A percentile compares a stretch with the other conserved stretches of the same genome.
Conservation (phyloP, 2,888 invertebrate genomes). For the Pachydiplax longipennis region DNA sequence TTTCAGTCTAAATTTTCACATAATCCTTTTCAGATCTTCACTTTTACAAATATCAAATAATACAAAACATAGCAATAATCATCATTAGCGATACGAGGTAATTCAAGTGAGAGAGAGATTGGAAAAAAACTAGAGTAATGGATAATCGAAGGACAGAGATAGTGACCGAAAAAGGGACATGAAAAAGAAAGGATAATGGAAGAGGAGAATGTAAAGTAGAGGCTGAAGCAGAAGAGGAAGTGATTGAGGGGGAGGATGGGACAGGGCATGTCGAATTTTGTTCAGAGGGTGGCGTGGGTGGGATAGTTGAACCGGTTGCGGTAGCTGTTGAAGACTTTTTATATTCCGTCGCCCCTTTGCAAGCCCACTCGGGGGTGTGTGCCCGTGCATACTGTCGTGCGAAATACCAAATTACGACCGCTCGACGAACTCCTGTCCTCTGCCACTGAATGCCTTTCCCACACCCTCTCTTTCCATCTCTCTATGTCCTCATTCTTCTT, state of each 20-base stretch:
- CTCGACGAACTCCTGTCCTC: not conserved
- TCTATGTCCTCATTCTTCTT: no score
- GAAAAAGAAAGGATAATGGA: not conserved
- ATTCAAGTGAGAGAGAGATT: no score
- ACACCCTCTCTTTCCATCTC: no score
- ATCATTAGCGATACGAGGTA: no score
- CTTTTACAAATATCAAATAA: no score
- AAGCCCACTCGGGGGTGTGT: not conserved
- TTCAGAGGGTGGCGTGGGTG: not conserved
- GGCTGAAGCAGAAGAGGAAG: not conserved
- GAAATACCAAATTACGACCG: conserved; percentile 34
- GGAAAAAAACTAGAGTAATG: no score
- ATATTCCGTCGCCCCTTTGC: not conserved
- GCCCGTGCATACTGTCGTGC: not conserved
- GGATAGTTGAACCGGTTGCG: not conserved
- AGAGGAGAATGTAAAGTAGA: not conserved
- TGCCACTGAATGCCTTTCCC: not conserved
- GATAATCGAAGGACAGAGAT: not conserved
- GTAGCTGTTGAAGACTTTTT: not conserved
- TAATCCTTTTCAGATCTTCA: no score
- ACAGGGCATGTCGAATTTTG: not conserved
- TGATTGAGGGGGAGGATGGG: not conserved
- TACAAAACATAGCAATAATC: no score
- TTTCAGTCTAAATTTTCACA: no score
- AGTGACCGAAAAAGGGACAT: not conserved